Base-by-base conservation (phyloP, 2,888 invertebrate species). In the Drosophila lutescens region DNA sequence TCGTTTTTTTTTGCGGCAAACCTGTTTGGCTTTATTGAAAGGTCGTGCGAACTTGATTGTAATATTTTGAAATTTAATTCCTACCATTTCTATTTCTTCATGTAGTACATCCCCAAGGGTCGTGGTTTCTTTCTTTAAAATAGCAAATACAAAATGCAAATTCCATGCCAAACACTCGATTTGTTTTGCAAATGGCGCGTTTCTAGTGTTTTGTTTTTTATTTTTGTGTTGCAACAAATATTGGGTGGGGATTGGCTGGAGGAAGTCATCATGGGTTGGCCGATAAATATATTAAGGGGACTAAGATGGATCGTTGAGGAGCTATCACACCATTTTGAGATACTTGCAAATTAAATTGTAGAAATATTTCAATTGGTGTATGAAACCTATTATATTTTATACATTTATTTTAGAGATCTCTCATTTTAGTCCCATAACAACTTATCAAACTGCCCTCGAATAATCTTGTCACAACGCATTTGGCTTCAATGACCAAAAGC, bases 131-230 rank as follows among this genome's bases (percentile, higher is more conserved):
- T 10, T 30, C 47, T 30, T 15, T 15, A 47, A 54, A 32, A 32
- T 15, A 23, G 7, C 23, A 15, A 51, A 59, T 53, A 44, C 17
- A 46, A 38, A 60, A 46, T 20, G 32, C 59, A 41, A 32, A 56
- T 55, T 32, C 32, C 55, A 15, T 23, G 23, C 12, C 44, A 60
- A 60, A 47, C 62, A 47, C 62, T 62, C 47, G 47, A 60, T 61
- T 60, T 62, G 62, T 61, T 62, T 47, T 47, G 38, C 62, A 60
- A 62, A 62, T 17, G 34, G 40, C 46, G 38, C 60, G 13, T 62
- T 40, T 32, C 36, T 59, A 47, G 17, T 40, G 61, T 17, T 62
- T 62, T 62, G 62, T 47, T 62, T 20, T 20, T 1, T n/a, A n/a
- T n/a, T 20, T 20, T 47, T 59, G 26, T 26, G 20, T 38, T 36